Evolutionary conservation across 2,113 vertebrate species (phyloP).

Genomic region (Pavo muticus): DNA sequence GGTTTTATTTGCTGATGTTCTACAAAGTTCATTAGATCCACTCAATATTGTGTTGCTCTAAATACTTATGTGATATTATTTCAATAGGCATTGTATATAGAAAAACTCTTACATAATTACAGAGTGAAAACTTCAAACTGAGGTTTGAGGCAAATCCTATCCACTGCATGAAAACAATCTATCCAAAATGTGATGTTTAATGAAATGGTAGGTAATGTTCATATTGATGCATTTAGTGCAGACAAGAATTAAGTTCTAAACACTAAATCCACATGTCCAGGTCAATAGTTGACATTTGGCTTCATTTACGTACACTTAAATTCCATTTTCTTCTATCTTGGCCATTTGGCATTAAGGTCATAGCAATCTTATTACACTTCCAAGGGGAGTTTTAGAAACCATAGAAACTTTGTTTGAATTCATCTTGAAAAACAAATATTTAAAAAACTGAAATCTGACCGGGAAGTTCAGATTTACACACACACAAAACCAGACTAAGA

Average conservation of each 20-base stretch:
- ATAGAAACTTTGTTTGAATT: neutral
- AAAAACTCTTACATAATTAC: neutral
- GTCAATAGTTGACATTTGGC: neutral
- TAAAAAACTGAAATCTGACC: neutral
- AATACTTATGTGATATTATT: neutral
- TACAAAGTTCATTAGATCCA: neutral
- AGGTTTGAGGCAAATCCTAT: neutral
- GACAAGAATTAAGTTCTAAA: neutral
- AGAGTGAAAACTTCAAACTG: neutral
- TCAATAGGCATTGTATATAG: neutral
- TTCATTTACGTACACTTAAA: neutral
- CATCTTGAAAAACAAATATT: neutral
- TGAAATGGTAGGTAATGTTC: neutral
- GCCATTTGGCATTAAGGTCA: neutral
- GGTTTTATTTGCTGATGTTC: neutral
- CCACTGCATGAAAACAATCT: neutral
- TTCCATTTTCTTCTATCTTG: neutral
- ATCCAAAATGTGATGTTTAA: neutral
- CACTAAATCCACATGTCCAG: neutral
- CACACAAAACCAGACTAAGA: neutral
- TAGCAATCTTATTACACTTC: neutral
- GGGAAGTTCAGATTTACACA: neutral
- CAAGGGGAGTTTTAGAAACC: neutral
- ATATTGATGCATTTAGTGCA: neutral
- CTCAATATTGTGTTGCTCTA: neutral